phyloP scores from a whole-genome alignment of 2,113 vertebrate species.

The Sturnira hondurensis region DNA sequence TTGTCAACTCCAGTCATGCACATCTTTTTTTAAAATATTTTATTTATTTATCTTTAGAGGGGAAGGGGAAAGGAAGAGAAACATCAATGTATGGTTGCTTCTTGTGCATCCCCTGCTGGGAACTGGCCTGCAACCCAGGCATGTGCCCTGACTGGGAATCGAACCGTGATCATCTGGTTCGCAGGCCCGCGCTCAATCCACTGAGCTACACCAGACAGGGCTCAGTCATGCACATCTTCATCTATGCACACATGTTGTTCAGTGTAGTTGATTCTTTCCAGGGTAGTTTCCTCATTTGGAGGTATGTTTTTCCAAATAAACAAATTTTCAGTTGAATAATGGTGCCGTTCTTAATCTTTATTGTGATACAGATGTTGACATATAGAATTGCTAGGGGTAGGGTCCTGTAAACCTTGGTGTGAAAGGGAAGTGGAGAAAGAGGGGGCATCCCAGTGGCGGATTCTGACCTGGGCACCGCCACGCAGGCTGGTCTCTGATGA shows the following conservation, averaged over 20 bases:
- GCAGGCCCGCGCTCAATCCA: no score
- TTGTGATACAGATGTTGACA: background rate
- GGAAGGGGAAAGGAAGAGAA: no score
- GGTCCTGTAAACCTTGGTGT: background rate
- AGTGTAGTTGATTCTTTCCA: background rate
- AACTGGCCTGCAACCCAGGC: no score
- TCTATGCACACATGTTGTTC: background rate
- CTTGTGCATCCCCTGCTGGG: no score
- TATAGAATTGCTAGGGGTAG: background rate
- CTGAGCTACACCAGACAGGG: no score
- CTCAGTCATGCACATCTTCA: background rate
- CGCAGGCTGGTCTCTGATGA: background rate
- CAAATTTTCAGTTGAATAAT: background rate
- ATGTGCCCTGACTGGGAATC: no score
- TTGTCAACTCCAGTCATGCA: background rate
- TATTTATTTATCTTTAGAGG: no score
- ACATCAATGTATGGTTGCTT: no score
- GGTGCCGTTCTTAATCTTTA: background rate
- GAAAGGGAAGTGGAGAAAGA: background rate
- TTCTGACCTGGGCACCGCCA: background rate
- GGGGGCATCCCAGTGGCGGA: background rate
- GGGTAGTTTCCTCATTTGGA: background rate
- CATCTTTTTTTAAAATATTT: no score
- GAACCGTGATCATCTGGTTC: no score
- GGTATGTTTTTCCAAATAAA: background rate